These are phyloP conservation scores for Siniperca knerii DNA, from an alignment of 2,113 vertebrate species.

Conservation along the genomic window DNA sequence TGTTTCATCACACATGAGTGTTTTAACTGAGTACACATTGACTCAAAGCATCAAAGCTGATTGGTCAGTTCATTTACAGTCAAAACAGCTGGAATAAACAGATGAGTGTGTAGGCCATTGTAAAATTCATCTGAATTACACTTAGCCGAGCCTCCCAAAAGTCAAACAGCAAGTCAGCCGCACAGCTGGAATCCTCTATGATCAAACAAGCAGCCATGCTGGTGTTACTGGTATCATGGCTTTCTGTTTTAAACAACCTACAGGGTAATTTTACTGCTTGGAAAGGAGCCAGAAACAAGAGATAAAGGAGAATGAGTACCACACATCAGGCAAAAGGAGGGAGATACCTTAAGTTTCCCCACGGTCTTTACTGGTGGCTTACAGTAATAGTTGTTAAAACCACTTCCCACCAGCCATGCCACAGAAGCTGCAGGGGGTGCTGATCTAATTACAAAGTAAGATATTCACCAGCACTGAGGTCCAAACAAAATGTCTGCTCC, in stretches of 20 bases:
- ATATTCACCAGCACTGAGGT: neutral
- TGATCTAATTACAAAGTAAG: slow-evolving; percentile 55
- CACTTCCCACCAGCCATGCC: slow-evolving; percentile 42
- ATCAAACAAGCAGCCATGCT: slow-evolving; percentile 32
- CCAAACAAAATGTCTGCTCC: slow-evolving; percentile 9
- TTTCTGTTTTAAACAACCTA: slow-evolving; percentile 23
- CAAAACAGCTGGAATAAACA: slow-evolving; percentile 33
- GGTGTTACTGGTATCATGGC: slow-evolving; percentile 16
- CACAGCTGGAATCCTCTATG: slow-evolving; percentile 23
- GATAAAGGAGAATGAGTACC: slow-evolving; percentile 46
- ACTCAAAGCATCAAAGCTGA: neutral
- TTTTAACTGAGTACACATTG: neutral
- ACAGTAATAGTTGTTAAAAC: slow-evolving; percentile 53
- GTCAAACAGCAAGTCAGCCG: neutral
- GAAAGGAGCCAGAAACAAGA: slow-evolving; percentile 23
- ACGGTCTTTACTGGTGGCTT: slow-evolving; percentile 47
- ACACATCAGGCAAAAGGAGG: slow-evolving; percentile 53
- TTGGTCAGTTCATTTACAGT: neutral
- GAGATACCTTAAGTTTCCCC: slow-evolving; percentile 42
- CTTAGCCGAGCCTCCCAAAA: slow-evolving; percentile 22
- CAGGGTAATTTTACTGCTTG: slow-evolving; percentile 39
- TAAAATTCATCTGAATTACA: slow-evolving; percentile 17
- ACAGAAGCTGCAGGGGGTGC: slow-evolving; percentile 30
- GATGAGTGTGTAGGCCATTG: neutral
- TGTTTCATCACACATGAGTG: neutral